Percentiles rank a stretch among this genome's conserved stretches.
Evolutionary conservation across 2,888 invertebrate species (phyloP).

Genomic region (Danaus chrysippus): DNA sequence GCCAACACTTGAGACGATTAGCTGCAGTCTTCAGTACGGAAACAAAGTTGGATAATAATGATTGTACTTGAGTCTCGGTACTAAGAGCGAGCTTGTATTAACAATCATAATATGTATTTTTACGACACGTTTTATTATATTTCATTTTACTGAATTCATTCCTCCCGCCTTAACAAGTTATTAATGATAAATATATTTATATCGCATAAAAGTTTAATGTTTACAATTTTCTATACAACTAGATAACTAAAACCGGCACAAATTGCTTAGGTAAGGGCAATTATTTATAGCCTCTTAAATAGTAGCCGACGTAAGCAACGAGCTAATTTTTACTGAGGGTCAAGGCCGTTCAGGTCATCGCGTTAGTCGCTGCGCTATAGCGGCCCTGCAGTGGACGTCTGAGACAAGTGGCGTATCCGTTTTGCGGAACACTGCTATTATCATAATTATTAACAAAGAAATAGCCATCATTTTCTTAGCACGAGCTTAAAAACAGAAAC

Average conservation of each 20-base stretch:
- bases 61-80: slow-evolving; percentile 19
- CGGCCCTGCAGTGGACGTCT: slow-evolving; percentile 26
- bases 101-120: not conserved
- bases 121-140: not conserved
- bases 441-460: slow-evolving; percentile 35
- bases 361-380: slow-evolving; percentile 31
- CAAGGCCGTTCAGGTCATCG: slow-evolving; percentile 49
- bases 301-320: slow-evolving; percentile 20
- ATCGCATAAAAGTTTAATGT: not conserved
- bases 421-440: slow-evolving; percentile 31
- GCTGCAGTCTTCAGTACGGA: slow-evolving; percentile 40
- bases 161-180: not conserved
- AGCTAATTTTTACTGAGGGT: slow-evolving; percentile 39
- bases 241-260: not conserved
- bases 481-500: slow-evolving; percentile 69
- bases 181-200: not conserved
- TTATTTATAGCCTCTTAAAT: slow-evolving; percentile 28
- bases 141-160: too few species aligned
- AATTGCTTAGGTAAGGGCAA: slow-evolving; percentile 17
- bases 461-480: slow-evolving; percentile 39
- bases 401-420: slow-evolving; percentile 8
- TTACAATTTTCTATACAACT: not conserved
- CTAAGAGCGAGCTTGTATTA: slow-evolving; percentile 20
- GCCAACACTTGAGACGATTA: slow-evolving; percentile 51
- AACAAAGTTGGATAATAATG: slow-evolving; percentile 31